Evolutionary conservation across 2,888 invertebrate species (phyloP), one percentile per base, ranked within the genome.

Genomic region (Copidosoma aretas): DNA sequence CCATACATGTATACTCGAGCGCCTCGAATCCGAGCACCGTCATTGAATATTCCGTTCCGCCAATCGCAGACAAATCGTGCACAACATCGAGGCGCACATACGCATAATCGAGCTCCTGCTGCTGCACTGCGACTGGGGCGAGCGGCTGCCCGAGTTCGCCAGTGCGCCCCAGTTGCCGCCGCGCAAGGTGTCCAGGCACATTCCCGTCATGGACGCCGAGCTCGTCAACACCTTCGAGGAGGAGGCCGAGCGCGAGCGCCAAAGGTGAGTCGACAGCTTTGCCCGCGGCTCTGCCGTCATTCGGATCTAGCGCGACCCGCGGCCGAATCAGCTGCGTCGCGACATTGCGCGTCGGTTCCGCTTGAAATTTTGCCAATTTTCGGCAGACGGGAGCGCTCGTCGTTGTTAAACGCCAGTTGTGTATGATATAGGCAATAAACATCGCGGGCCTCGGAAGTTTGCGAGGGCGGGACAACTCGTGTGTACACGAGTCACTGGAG

Each of bases 81-180:
- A 90, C 81, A 92, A 92, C 80, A 90, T 89, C 19, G 90, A 91
- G 80, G 86, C 88, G 60, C 92, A 92, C 76, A 89, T 91, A 78
- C 86, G 91, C 73, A 89, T 92, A 71, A 87, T 91, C 78, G 91
- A 92, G 79, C 82, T 91, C 62, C 84, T 92, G 59, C 85, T 92
- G 74, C 83, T 90, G 64, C 86, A 89, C 75, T 90, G 90, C 71
- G 88, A 89, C 78, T 91, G 91, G 90, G 89, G 89, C 60, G 90
- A 89, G 78, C 85, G 84, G 41, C 83, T 91, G 73, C 91, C 91
- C 58, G 86, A 87, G 77, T 90, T 90, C 76, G 87, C 88, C 32
- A 86, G 88, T 46, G 88, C 90, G 1, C 90, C 90, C 5, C 88
- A 88, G 51, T 83, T 90, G 73, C 90, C 90, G 8, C 90, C 90